Conservation (phyloP, 1,140 invertebrate genomes). For the Nephila pilipes region DNA sequence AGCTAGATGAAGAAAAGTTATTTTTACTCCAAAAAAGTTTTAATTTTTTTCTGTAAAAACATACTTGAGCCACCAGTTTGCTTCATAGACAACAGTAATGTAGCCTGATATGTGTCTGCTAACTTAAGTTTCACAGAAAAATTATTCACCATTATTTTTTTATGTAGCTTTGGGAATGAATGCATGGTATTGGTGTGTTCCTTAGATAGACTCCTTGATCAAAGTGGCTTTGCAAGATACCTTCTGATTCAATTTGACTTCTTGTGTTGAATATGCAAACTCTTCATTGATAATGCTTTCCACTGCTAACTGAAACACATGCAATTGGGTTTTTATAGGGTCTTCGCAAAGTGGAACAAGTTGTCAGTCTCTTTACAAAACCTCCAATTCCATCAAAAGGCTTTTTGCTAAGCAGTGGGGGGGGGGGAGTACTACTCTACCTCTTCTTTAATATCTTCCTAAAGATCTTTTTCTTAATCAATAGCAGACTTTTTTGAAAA, state of each 20-base stretch:
- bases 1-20: not conserved
- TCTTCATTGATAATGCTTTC: not conserved
- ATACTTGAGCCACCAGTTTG: no score
- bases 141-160: not conserved
- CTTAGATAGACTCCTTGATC: not conserved
- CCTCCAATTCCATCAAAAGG: conserved; percentile 79
- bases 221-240: not conserved
- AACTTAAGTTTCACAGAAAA: not conserved
- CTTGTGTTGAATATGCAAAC: not conserved
- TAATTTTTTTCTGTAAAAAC: no score
- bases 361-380: conserved; percentile 72
- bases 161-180: not conserved
- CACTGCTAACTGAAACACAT: not conserved
- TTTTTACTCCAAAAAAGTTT: not conserved
- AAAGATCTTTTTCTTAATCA: not conserved
- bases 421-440: conserved; percentile 79
- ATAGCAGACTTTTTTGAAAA: not conserved
- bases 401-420: conserved; percentile 79
- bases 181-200: conserved; percentile 6
- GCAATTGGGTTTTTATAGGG: not conserved
- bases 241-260: not conserved
- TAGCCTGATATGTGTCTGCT: no score
- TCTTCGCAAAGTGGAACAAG: conserved; percentile 66
- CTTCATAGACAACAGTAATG: no score
- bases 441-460: not conserved